Evolutionary conservation across 2,113 vertebrate genomes (phyloP).

Genomic region (Thryonomys swinderianus): DNA sequence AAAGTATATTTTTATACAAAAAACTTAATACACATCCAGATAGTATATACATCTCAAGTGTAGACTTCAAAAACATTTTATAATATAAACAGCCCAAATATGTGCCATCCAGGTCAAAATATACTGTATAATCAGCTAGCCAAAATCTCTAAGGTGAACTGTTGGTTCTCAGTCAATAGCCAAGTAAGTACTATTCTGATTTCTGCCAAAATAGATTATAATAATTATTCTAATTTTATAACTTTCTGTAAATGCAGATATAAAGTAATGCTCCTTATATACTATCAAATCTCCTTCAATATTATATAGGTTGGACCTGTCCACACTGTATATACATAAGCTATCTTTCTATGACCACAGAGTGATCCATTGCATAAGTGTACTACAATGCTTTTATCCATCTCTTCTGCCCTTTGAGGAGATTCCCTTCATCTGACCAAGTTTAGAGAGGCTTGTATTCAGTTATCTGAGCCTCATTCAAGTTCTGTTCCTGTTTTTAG

Average conservation of each 20-base stretch:
- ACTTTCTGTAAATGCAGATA: background rate
- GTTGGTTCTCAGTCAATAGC: background rate
- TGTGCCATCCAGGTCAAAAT: background rate
- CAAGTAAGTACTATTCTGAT: background rate
- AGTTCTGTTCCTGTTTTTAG: background rate
- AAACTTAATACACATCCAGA: background rate
- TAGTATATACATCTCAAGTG: background rate
- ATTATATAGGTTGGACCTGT: background rate
- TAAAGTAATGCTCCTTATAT: background rate
- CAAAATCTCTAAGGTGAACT: background rate
- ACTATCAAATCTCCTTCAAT: background rate
- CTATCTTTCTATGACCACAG: background rate
- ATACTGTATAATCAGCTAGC: background rate
- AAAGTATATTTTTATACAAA: background rate
- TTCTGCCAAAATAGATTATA: background rate
- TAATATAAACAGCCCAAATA: background rate
- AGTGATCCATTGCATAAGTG: background rate
- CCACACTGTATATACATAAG: background rate
- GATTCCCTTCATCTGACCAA: background rate
- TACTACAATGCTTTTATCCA: background rate
- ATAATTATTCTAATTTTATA: background rate
- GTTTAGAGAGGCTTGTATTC: background rate
- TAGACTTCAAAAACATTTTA: background rate
- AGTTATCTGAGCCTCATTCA: background rate
- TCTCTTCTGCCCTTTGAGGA: background rate